Conservation (phyloP, 2,113 vertebrate species). For the Leucoraja erinaceus region DNA sequence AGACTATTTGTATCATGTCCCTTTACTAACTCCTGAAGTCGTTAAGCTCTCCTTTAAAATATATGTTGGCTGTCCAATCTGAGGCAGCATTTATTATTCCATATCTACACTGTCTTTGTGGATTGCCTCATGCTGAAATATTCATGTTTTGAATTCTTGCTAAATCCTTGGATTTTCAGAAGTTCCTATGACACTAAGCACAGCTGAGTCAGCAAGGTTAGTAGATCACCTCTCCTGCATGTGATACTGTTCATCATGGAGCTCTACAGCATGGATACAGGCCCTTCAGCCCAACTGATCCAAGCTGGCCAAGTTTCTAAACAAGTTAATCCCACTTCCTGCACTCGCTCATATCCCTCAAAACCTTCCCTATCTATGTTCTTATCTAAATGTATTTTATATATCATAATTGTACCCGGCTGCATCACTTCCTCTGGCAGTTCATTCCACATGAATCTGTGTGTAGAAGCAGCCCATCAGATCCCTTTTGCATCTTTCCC, state of each 20-base stretch:
- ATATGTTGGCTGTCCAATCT: background rate
- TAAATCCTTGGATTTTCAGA: background rate
- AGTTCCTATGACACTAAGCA: background rate
- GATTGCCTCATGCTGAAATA: background rate
- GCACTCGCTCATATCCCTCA: too few species aligned
- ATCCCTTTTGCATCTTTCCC: too few species aligned
- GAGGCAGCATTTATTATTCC: background rate
- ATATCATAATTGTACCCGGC: too few species aligned
- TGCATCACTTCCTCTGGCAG: too few species aligned
- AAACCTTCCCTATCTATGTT: too few species aligned
- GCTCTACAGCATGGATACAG: too few species aligned
- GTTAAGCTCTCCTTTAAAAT: background rate
- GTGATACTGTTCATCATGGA: background rate
- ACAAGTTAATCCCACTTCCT: too few species aligned
- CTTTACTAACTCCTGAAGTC: background rate
- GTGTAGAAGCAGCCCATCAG: too few species aligned
- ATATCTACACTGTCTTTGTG: background rate
- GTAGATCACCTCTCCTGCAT: background rate
- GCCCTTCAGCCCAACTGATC: too few species aligned
- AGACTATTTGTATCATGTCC: background rate
- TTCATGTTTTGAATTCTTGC: background rate
- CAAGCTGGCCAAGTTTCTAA: too few species aligned
- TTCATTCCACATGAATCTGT: too few species aligned
- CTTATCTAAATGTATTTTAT: too few species aligned
- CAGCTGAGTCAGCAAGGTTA: background rate